These are phyloP conservation scores for Drosophila triauraria DNA, from an alignment of 1,140 invertebrate species.

Conservation along the genomic window DNA sequence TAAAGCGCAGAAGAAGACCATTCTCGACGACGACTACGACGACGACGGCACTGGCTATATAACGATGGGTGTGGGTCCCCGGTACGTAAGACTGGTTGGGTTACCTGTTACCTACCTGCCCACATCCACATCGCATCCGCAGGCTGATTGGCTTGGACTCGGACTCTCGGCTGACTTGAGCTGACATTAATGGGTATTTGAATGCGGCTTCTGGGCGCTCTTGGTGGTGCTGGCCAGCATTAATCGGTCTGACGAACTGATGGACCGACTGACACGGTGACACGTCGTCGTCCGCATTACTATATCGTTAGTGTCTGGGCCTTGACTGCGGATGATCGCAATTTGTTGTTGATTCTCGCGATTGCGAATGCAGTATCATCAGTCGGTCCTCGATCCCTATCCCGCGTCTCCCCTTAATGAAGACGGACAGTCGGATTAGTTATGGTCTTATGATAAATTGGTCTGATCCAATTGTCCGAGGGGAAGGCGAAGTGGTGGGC, in stretches of 20 bases:
- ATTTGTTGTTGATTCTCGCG: constrained; percentile 45
- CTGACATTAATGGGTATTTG: constrained; percentile 79
- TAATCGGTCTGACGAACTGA: constrained; percentile 6
- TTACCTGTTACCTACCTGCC: constrained; percentile 30
- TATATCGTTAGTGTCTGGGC: constrained; percentile 58
- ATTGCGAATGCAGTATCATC: constrained; percentile 8
- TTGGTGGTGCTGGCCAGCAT: neutral
- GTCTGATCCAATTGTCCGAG: constrained; percentile 44
- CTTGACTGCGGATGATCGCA: constrained; percentile 46
- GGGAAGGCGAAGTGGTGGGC: neutral
- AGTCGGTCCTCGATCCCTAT: neutral
- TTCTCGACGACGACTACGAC: constrained; percentile 16
- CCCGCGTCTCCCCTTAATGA: constrained; percentile 32
- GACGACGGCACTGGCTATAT: constrained; percentile 4
- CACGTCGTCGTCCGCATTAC: constrained; percentile 50
- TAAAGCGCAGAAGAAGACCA: constrained; percentile 74
- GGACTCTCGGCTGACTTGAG: constrained; percentile 55
- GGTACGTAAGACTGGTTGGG: constrained; percentile 10
- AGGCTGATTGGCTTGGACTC: constrained; percentile 27
- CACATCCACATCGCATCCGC: constrained; percentile 29
- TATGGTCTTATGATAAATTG: constrained; percentile 60
- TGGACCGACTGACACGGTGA: constrained; percentile 40
- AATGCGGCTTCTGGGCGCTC: constrained; percentile 70
- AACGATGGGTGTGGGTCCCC: neutral
- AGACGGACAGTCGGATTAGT: constrained; percentile 60